A percentile compares a stretch with the other conserved stretches of the same genome.
Evolutionary conservation across 2,113 vertebrate genomes (phyloP).

Genomic region (Xenopus laevis): DNA sequence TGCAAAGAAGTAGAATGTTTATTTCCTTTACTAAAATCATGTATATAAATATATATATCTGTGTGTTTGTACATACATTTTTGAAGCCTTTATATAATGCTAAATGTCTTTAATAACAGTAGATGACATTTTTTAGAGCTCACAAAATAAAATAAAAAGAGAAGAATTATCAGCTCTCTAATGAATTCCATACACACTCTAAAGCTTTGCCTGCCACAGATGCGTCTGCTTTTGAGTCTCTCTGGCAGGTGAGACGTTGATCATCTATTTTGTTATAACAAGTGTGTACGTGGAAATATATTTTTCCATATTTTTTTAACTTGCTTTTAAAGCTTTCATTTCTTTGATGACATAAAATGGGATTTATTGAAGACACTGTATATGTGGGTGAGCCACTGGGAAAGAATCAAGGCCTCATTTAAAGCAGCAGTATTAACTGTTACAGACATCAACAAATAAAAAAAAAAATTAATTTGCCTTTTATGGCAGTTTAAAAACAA

Average conservation of each 20-base stretch:
- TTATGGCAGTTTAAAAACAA: no score
- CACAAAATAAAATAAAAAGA: neutral
- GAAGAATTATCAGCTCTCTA: constrained; percentile 14
- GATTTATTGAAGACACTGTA: constrained; percentile 47
- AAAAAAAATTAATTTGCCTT: no score
- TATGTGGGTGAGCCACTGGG: constrained; percentile 44
- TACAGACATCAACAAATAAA: no score
- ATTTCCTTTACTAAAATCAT: constrained; percentile 32
- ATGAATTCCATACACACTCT: constrained; percentile 13
- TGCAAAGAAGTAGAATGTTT: constrained; percentile 62
- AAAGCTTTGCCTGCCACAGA: constrained; percentile 26
- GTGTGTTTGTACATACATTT: constrained; percentile 45
- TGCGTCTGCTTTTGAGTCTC: constrained; percentile 42
- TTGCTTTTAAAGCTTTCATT: constrained; percentile 49
- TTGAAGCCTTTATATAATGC: constrained; percentile 53
- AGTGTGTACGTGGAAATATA: constrained; percentile 53
- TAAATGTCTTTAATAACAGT: constrained; percentile 42
- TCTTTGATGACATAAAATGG: constrained; percentile 30
- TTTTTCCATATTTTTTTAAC: constrained; percentile 51
- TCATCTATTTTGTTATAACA: constrained; percentile 50
- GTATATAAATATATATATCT: constrained; percentile 52
- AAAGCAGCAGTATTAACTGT: neutral
- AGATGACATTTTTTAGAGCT: constrained; percentile 27
- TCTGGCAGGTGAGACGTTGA: constrained; percentile 52
- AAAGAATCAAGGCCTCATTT: neutral